Conservation (phyloP, 1,140 invertebrate species). For the Diorhabda sublineata region DNA sequence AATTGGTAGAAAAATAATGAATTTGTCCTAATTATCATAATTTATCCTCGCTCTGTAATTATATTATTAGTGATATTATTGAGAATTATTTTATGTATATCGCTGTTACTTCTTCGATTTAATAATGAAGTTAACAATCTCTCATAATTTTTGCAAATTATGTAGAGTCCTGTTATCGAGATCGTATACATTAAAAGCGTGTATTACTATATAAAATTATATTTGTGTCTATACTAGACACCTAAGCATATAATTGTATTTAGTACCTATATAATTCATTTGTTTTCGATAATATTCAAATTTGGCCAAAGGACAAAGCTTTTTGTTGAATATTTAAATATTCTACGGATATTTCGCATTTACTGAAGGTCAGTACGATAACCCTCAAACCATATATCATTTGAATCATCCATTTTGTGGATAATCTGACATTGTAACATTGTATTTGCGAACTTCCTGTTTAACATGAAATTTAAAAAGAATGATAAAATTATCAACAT, state of each 20-base stretch:
- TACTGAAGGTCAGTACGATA: constrained; percentile 31
- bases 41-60: neutral
- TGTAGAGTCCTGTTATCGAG: too few relatives aligned
- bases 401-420: constrained; percentile 23
- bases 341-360: constrained; percentile 27
- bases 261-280: too few relatives aligned
- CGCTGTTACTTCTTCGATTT: too few relatives aligned
- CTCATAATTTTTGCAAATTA: too few relatives aligned
- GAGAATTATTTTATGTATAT: too few relatives aligned
- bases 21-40: neutral
- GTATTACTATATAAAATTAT: too few relatives aligned
- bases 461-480: constrained; percentile 6
- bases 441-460: constrained; percentile 13
- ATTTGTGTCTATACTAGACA: too few relatives aligned
- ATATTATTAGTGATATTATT: neutral
- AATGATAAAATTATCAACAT: neutral
- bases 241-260: too few relatives aligned
- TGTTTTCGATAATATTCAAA: constrained; percentile 28
- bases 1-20: neutral
- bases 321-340: constrained; percentile 15
- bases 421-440: constrained; percentile 13
- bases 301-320: constrained; percentile 26
- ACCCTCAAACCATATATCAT: constrained; percentile 24
- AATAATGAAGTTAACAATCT: too few relatives aligned
- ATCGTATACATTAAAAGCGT: too few relatives aligned